Base-by-base conservation (phyloP, 2,797 vertebrate species). In the Lateolabrax maculatus region DNA sequence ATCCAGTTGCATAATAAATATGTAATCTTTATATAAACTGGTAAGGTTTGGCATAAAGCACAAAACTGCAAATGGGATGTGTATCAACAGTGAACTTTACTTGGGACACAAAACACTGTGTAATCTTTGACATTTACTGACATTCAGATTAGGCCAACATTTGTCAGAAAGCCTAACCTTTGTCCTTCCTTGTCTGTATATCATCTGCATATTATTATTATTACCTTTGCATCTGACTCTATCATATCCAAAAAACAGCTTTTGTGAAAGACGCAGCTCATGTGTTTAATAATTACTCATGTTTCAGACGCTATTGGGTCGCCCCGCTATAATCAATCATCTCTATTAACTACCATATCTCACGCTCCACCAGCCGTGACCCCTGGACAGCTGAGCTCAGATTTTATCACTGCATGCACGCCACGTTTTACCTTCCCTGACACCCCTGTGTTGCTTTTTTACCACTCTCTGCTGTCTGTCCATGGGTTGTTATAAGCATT, bases 301-400 rank as follows among this genome's bases (percentile, higher is more conserved):
- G 90, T 89, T 89, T 89, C 83, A 88, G 85, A 86, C 1, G 65
- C 70, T 70, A 71, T 74, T 65, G 89, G 86, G 90, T 84, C 76
- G 11, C 74, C 29, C 23, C 58, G 9, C 84, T 77, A 62, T 91
- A 92, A 94, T 95, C 93, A 94, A 91, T 95, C 94, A 94, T 93
- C 86, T 93, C 89, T 91, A 94, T 93, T 94, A 94, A 87, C 83
- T 77, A 90, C 85, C 88, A 74, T 93, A 94, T 94, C 92, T 90
- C 55, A 31, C 39, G 85, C 92, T 91, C 87, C 55, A 70, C 90
- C 90, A 92, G 90, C 90, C 88, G 21, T 93, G 94, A 94, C 91
- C 92, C 87, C 83, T 57, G 91, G 88, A 89, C 94, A 94, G 93
- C 93, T 92, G 90, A 91, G 93, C 88, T 86, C 87, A 84, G 92